Percentiles rank a stretch among this genome's conserved stretches.
Evolutionary conservation across 2,113 vertebrate genomes (phyloP).

Genomic region (Hymenochirus boettgeri): DNA sequence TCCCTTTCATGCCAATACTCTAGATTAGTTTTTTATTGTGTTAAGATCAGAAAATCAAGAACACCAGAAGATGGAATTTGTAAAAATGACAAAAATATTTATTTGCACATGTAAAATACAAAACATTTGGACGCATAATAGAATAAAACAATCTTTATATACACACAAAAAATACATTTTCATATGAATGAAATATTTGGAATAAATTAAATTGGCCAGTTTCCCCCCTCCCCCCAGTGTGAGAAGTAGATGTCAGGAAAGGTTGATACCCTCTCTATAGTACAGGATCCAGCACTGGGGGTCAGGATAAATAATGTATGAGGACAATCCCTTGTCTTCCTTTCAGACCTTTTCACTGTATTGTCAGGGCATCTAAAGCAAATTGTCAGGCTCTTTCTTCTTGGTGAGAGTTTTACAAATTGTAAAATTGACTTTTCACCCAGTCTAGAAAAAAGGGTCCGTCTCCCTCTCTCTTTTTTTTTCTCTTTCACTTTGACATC

Average conservation of each 20-base stretch:
- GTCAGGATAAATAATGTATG: conserved; percentile 81
- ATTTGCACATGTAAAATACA: conserved; percentile 64
- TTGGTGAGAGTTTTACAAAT: conserved; percentile 89
- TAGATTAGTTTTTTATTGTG: no score
- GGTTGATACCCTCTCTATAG: conserved; percentile 50
- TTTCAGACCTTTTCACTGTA: conserved; percentile 78
- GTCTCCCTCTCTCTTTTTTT: conserved; percentile 12
- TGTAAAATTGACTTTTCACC: conserved; percentile 99
- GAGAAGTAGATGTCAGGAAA: conserved; percentile 57
- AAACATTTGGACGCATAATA: conserved; percentile 59
- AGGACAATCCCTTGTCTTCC: conserved; percentile 64
- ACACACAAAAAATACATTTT: conserved; percentile 92
- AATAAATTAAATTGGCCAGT: conserved; percentile 84
- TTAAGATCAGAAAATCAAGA: no score
- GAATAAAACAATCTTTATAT: conserved; percentile 96
- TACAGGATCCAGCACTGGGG: no score
- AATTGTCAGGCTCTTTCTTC: conserved; percentile 95
- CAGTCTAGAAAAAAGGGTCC: conserved; percentile 75
- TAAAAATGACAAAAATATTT: conserved; percentile 63
- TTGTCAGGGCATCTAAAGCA: conserved; percentile 86
- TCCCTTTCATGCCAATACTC: no score
- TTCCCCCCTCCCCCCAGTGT: conserved; percentile 48
- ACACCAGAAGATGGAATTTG: not conserved
- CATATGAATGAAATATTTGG: conserved; percentile 75
- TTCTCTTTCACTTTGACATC: conserved; percentile 64